Evolutionary conservation across 2,113 vertebrate species (phyloP).

Genomic region (Ictalurus punctatus): DNA sequence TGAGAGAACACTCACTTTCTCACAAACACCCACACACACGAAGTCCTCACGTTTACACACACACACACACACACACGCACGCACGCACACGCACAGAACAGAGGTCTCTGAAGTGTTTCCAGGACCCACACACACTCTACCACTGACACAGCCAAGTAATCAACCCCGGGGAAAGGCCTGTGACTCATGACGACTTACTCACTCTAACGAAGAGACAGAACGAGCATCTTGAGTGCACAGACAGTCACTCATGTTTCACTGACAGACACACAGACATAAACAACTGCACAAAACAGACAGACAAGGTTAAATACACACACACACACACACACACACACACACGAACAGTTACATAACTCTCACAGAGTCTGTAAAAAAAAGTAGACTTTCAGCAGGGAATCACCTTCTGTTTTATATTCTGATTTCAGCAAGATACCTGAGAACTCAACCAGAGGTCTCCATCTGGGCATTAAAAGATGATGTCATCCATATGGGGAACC

Average conservation of each 20-base stretch:
- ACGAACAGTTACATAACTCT: not conserved
- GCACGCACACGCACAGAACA: conserved; percentile 19
- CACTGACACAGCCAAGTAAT: conserved; percentile 18
- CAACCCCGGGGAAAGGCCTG: conserved; percentile 50
- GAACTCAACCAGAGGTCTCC: not conserved
- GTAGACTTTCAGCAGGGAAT: conserved; percentile 1
- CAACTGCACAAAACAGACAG: conserved; percentile 30
- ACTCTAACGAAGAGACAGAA: conserved; percentile 2
- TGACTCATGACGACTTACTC: conserved; percentile 51
- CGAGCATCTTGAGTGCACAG: conserved; percentile 30
- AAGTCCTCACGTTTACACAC: conserved; percentile 16
- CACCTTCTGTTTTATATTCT: not conserved
- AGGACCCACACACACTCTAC: not conserved
- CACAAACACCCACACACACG: conserved; percentile 29
- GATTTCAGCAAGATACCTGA: not conserved
- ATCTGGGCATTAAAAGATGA: conserved; percentile 29
- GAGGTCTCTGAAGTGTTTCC: conserved; percentile 31
- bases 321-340: conserved; percentile 52
- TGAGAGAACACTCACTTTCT: conserved; percentile 36
- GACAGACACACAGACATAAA: conserved; percentile 38
- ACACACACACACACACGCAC: not conserved
- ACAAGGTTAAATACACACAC: conserved; percentile 21
- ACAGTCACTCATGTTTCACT: conserved; percentile 43
- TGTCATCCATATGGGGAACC: conserved; percentile 36
- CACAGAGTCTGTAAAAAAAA: not conserved